A percentile compares a stretch with the other conserved stretches of the same genome.
Conservation (phyloP, 1,140 invertebrate genomes). For the Arion vulgaris region DNA sequence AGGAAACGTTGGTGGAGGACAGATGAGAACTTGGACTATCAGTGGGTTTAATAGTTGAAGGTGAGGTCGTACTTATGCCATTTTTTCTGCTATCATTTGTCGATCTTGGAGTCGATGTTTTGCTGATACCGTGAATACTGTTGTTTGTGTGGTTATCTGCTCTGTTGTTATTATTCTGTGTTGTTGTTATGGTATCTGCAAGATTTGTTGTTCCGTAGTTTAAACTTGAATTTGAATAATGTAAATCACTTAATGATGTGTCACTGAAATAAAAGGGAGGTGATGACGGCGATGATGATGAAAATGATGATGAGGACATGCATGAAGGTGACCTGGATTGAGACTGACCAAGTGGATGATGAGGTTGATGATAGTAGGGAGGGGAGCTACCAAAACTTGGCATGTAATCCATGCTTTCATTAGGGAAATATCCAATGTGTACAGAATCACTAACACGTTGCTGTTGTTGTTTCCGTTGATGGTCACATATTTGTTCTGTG, state of each 20-base stretch:
- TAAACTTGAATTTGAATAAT: not conserved
- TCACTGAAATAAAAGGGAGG: constrained; percentile 12
- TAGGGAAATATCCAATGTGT: not conserved
- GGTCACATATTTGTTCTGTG: not conserved
- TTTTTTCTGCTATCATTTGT: constrained; percentile 1
- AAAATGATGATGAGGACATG: constrained; percentile 15
- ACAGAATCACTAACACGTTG: not conserved
- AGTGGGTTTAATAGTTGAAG: not conserved
- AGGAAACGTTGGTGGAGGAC: not conserved
- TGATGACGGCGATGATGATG: constrained; percentile 10
- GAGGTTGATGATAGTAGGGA: not conserved
- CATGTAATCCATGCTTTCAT: constrained; percentile 27
- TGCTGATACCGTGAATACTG: not conserved
- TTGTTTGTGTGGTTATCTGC: not conserved
- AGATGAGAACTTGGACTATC: not conserved
- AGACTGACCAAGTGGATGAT: not conserved
- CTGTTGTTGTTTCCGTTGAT: not conserved
- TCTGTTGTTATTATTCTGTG: not conserved
- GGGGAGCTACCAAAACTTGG: not conserved
- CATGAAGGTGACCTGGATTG: constrained; percentile 1
- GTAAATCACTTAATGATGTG: not conserved
- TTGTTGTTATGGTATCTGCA: not conserved
- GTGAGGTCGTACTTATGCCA: not conserved
- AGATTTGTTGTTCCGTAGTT: not conserved
- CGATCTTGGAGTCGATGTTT: not conserved